Evolutionary conservation across 2,797 vertebrate species (phyloP).

Genomic region (Hylomyscus alleni): DNA sequence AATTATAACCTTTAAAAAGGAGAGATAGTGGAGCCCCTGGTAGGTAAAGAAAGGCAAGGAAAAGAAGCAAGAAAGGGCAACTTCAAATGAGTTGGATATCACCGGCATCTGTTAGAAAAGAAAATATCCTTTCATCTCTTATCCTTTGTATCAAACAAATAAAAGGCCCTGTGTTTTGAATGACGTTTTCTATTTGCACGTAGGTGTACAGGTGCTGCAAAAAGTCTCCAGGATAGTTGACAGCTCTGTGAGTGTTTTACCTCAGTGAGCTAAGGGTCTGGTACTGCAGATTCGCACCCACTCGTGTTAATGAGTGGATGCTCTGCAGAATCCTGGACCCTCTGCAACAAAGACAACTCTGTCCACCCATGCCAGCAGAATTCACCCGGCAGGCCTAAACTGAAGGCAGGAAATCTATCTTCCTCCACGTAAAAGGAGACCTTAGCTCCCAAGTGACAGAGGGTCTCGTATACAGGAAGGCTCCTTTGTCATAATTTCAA

Average conservation of each 20-base stretch:
- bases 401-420: background rate
- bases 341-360: constrained; percentile 1
- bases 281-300: background rate
- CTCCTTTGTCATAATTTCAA: constrained; percentile 31
- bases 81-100: background rate
- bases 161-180: background rate
- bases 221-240: background rate
- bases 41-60: background rate
- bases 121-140: constrained; percentile 52
- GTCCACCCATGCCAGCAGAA: background rate
- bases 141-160: constrained; percentile 1
- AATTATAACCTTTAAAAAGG: background rate
- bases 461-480: background rate
- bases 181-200: background rate
- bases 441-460: background rate
- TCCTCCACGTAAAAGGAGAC: background rate
- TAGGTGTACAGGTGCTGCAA: background rate
- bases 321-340: background rate
- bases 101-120: background rate
- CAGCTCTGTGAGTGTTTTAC: background rate
- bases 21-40: background rate
- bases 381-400: background rate
- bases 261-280: too few relatives aligned
- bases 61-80: background rate
- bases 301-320: background rate